A percentile compares a stretch with the other conserved stretches of the same genome.
phyloP scores from a whole-genome alignment of 2,888 invertebrate genomes.

The Phalangium opilio region DNA sequence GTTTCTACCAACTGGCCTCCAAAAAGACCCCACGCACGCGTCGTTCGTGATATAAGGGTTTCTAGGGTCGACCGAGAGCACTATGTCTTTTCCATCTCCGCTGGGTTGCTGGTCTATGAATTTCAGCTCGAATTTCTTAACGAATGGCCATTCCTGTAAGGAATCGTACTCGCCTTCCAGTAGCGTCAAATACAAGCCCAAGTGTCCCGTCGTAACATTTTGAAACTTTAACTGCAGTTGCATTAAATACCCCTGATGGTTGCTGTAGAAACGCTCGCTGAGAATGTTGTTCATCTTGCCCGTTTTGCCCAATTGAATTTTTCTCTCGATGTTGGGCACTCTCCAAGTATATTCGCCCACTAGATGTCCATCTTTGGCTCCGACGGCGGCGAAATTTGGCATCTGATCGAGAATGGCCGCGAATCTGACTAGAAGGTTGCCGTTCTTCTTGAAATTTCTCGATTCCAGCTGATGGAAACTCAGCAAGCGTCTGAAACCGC shows the following conservation, averaged over 20 bases:
- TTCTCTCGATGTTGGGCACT: constrained; percentile 21
- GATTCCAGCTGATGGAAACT: constrained; percentile 3
- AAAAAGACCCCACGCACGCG: constrained; percentile 15
- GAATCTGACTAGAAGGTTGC: constrained; percentile 11
- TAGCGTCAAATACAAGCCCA: constrained; percentile 21
- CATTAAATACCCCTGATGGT: constrained; percentile 22
- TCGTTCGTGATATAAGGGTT: constrained; percentile 10
- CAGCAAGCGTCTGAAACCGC: constrained; percentile 11
- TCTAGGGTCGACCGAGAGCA: constrained; percentile 9
- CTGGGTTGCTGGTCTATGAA: constrained; percentile 9
- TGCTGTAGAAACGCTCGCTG: constrained; percentile 22
- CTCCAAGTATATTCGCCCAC: constrained; percentile 22
- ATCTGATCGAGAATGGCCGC: constrained; percentile 11
- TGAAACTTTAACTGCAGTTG: constrained; percentile 20
- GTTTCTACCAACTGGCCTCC: constrained; percentile 14
- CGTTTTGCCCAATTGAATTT: constrained; percentile 16
- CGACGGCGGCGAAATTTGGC: constrained; percentile 14
- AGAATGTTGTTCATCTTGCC: constrained; percentile 12
- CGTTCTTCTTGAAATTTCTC: constrained; percentile 8
- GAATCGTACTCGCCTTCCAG: constrained; percentile 21
- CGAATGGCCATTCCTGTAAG: constrained; percentile 22
- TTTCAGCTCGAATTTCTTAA: constrained; percentile 15
- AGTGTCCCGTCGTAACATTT: constrained; percentile 14
- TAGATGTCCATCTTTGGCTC: constrained; percentile 16
- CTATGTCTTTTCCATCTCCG: constrained; percentile 2